Base-by-base conservation (phyloP, 2,797 vertebrate species). In the Psittacula echo region DNA sequence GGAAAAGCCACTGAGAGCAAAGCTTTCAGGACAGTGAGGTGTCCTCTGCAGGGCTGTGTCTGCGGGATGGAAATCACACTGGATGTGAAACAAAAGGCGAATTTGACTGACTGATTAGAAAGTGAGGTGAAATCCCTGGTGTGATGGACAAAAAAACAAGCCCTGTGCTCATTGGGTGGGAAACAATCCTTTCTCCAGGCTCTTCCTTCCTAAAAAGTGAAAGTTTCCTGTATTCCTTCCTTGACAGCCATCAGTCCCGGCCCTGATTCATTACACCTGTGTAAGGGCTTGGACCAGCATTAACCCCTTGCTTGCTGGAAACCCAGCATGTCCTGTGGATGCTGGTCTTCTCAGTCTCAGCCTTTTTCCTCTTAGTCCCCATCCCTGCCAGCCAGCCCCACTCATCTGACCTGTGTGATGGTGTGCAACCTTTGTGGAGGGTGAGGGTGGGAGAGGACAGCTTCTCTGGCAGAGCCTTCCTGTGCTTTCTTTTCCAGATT, bases 191-290 rank as follows among this genome's bases (percentile, higher is more conserved):
- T 82, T 85, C 74, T 91, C 45, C 32, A 2, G 2, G 34, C 68
- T 2, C 83, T 91, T 96, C 90, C 91, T 95, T 96, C 84, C 91
- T 80, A 87, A 93, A 71, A 41, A 77, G 71, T 71, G 88, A 85
- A 94, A 94, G 83, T 89, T 95, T 94, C 94, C 88, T 94, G 76
- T 84, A 81, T 81, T 88, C 91, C 45, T 82, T 94, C 44, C 65
- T 86, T 96, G 83, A 94, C 71, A 90, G 71, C 41, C 88, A 77
- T 90, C 87, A 95, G 32, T 88, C 66, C 26, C 1, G 19, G 30
- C 21, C 77, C 37, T 78, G 82, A 70, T 53, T 87, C 82, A 45
- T 67, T 95, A 90, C 71, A 97, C 85, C 87, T 95, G 80, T 84
- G 41, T 88, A 67, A 88, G 18, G 32, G 34, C 44, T 89, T 2